A percentile compares a stretch with the other conserved stretches of the same genome.
Conservation (phyloP, 1,140 invertebrate genomes). For the Drosophila bocki region DNA sequence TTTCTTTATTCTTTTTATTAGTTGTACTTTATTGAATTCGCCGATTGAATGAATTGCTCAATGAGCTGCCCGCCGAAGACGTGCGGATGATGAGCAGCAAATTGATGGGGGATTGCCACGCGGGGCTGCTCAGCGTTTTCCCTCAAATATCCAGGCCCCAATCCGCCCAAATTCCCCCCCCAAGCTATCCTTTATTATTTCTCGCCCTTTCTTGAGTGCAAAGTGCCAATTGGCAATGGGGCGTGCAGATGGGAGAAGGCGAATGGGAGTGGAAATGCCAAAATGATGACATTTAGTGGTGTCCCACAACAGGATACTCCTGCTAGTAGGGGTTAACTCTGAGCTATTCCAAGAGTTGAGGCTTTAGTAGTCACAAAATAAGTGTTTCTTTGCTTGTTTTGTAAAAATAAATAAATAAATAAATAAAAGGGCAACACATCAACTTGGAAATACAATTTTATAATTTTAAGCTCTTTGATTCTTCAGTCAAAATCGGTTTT, state of each 20-base stretch:
- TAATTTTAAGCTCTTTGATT: neutral
- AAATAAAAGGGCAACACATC: rapidly evolving
- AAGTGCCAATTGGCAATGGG: slow-evolving; percentile 19
- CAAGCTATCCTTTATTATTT: slow-evolving; percentile 1
- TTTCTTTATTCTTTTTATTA: slow-evolving; percentile 77
- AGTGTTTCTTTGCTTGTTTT: neutral
- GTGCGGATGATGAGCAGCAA: slow-evolving; percentile 50
- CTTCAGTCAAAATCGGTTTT: neutral
- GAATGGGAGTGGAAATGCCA: slow-evolving; percentile 11
- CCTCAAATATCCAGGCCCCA: neutral
- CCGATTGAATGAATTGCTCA: slow-evolving; percentile 80
- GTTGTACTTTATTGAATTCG: slow-evolving; percentile 82
- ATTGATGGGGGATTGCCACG: slow-evolving; percentile 40
- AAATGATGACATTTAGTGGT: slow-evolving; percentile 52
- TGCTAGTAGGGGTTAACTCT: neutral
- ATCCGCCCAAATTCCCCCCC: neutral
- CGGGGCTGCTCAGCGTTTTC: slow-evolving; percentile 1
- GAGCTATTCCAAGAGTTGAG: neutral
- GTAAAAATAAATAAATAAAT: neutral
- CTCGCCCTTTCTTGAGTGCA: slow-evolving; percentile 20
- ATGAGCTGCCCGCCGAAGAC: slow-evolving; percentile 57
- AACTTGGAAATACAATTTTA: neutral
- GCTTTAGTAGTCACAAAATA: neutral
- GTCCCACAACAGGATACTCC: slow-evolving; percentile 11
- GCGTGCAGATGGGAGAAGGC: neutral